Evolutionary conservation across 2,888 invertebrate species (phyloP).

Genomic region (Allolobophora icterica): DNA sequence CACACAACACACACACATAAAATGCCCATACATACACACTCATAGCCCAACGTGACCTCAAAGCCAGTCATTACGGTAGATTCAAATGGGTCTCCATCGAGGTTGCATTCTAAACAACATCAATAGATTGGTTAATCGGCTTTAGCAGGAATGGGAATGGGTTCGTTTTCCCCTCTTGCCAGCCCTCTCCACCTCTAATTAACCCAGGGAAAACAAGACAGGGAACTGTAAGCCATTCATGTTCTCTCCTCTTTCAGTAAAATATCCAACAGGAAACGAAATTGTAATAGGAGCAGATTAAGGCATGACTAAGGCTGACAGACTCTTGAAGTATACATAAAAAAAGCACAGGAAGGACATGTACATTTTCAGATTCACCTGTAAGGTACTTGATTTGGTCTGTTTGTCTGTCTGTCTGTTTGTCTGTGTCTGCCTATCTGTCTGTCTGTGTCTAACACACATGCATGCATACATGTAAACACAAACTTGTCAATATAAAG

Average conservation of each 20-base stretch:
- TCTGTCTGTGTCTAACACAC: not conserved
- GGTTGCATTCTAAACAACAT: not conserved
- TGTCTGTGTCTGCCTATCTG: not conserved
- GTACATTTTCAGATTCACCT: not conserved
- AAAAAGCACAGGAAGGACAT: not conserved
- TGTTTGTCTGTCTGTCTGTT: not conserved
- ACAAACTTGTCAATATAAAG: not conserved
- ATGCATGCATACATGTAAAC: not conserved
- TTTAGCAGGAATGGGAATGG: not conserved
- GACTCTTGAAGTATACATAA: too few species aligned
- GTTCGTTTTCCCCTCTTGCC: too few species aligned
- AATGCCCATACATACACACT: not conserved
- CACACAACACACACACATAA: not conserved
- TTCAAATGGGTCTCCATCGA: not conserved
- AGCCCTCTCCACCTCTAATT: not conserved
- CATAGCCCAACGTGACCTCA: not conserved
- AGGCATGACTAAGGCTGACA: too few species aligned
- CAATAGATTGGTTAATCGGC: not conserved
- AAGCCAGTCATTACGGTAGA: not conserved
- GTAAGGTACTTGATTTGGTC: not conserved
- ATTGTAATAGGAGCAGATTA: not conserved
- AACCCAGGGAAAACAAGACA: not conserved
- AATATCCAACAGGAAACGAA: not conserved
- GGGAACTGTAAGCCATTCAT: not conserved
- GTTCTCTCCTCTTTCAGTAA: not conserved